Conservation (phyloP, 2,797 vertebrate species). For the Nyctalus aviator region DNA sequence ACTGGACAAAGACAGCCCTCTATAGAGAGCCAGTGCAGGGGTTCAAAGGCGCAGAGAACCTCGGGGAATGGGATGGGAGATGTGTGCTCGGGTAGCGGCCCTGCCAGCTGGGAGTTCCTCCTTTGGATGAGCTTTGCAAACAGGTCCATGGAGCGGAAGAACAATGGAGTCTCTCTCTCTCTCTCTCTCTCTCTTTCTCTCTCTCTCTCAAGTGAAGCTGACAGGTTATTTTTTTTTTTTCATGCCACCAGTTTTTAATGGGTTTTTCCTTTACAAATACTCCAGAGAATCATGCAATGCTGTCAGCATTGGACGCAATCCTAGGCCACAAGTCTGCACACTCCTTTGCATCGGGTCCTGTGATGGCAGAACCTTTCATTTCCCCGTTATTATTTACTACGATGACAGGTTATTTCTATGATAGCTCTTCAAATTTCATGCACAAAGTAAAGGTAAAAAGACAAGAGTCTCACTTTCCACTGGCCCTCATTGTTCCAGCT, state of each 20-base stretch:
- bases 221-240: slow-evolving; percentile 60
- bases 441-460: background rate
- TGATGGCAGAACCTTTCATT: too few relatives aligned
- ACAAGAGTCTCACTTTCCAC: background rate
- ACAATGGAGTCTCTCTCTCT: background rate
- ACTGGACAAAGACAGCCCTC: background rate
- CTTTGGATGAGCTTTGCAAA: background rate
- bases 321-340: too few relatives aligned
- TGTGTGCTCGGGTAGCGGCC: rapidly evolving
- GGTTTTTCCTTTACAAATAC: too few relatives aligned
- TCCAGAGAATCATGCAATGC: too few relatives aligned
- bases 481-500: background rate
- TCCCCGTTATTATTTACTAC: too few relatives aligned
- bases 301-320: too few relatives aligned
- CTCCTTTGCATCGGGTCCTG: too few relatives aligned
- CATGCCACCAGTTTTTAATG: too few relatives aligned
- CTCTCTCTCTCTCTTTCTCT: too few relatives aligned
- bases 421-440: slow-evolving; percentile 1
- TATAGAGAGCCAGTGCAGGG: background rate
- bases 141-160: background rate
- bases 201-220: background rate
- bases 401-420: slow-evolving; percentile 49
- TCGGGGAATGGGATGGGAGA: rapidly evolving
- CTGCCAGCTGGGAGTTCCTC: background rate
- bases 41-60: background rate